Evolutionary conservation across 2,888 invertebrate genomes (phyloP), one percentile per base, ranked within the genome.

Genomic region (Eumerus sabulonum): DNA sequence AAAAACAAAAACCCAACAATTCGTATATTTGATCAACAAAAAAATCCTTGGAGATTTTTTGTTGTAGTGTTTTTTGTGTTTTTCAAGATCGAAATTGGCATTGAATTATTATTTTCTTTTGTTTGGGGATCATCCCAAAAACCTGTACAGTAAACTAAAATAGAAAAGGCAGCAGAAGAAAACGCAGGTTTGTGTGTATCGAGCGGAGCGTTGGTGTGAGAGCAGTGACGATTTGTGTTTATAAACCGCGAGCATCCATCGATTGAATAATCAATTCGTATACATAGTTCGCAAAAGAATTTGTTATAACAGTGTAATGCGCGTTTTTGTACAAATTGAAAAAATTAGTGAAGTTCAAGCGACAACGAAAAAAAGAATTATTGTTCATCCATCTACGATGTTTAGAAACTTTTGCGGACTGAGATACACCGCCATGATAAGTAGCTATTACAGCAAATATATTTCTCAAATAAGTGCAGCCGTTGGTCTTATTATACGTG

Each of bases 361-460:
- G 63, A 85, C 94, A 83, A 94, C 95, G 89, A 93, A 94, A 93
- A 96, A 95, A 94, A 95, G 94, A 92, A 94, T 95, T 91, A 93
- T 94, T 90, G 94, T 95, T 92, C 94, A 95, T 90, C 94, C 94
- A 85, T 93, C 93, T 91, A 94, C 94, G 91, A 95, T 96, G 94
- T 94, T 93, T 91, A 95, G 93, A 92, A 94, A 94, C 92, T 93
- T 90, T 91, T 88, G 89, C 85, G 85, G 82, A 76, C 76, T 79
- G 63, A 83, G 82, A 72, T 81, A 77, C 76, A 82, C 84, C 82
- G 84, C 84, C 71, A 84, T 85, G 83, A 84, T 82, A 85, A 84
- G 84, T 86, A 85, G 84, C 84, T 59, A 56, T 83, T 88, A 86
- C n/a, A 40, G n/a, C 9, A 63, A 82, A 77, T 54, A 82, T 63